Conservation (phyloP, 2,888 invertebrate genomes). For the Hanleya hanleyi region DNA sequence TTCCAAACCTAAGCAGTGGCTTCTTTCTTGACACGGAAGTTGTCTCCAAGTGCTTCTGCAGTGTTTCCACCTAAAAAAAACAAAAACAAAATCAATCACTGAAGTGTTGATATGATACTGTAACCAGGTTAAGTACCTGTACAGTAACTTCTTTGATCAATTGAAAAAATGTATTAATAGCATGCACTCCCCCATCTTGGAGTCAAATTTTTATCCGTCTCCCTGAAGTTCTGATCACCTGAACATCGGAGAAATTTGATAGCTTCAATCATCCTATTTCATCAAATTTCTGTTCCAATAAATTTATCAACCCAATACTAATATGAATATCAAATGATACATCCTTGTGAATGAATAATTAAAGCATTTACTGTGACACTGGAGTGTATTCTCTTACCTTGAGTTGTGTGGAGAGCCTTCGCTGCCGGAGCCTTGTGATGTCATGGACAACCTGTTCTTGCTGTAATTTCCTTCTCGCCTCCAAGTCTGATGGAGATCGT, state of each 20-base stretch:
- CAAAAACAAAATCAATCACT: slow-evolving; percentile 2
- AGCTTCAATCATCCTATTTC: not conserved
- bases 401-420: slow-evolving; percentile 60
- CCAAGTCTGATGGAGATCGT: not conserved
- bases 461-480: not conserved
- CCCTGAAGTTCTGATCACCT: too few relatives aligned
- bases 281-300: not conserved
- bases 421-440: slow-evolving; percentile 54
- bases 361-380: too few relatives aligned
- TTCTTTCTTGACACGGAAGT: slow-evolving; percentile 37
- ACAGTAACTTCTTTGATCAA: too few relatives aligned
- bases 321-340: too few relatives aligned
- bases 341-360: too few relatives aligned
- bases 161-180: too few relatives aligned
- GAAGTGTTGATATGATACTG: too few relatives aligned
- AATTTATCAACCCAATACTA: too few relatives aligned
- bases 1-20: slow-evolving; percentile 47
- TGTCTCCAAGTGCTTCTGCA: slow-evolving; percentile 51
- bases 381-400: too few relatives aligned
- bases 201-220: too few relatives aligned
- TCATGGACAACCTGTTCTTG: slow-evolving; percentile 52
- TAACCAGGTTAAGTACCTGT: too few relatives aligned
- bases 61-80: slow-evolving; percentile 48
- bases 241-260: not conserved
- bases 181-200: too few relatives aligned